A percentile compares a stretch with the other conserved stretches of the same genome.
phyloP scores from a whole-genome alignment of 1,140 invertebrate genomes.

The Leptinotarsa texana region DNA sequence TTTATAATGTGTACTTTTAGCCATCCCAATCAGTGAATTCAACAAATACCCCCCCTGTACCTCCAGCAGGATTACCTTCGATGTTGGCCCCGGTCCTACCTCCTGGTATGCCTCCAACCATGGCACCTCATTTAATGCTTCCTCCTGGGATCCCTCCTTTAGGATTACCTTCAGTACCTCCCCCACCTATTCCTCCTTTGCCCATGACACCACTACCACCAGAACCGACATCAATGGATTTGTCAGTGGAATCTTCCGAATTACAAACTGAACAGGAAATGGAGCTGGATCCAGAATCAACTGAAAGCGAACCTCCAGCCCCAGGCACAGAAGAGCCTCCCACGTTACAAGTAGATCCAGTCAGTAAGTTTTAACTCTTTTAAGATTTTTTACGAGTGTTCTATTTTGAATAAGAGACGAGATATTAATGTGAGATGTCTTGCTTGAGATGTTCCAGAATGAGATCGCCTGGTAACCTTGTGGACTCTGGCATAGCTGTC shows the following conservation, averaged over 20 bases:
- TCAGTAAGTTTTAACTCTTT: slow-evolving; percentile 46
- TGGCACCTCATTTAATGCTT: slow-evolving; percentile 1
- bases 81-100: not conserved
- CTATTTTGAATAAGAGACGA: slow-evolving; percentile 40
- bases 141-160: slow-evolving; percentile 11
- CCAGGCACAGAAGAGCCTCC: slow-evolving; percentile 52
- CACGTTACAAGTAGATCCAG: slow-evolving; percentile 37
- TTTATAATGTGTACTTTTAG: slow-evolving; percentile 9
- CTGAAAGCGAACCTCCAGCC: slow-evolving; percentile 46
- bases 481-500: slow-evolving; percentile 45
- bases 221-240: not conserved
- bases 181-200: slow-evolving; percentile 13
- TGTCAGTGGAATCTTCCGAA: not conserved
- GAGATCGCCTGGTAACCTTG: slow-evolving; percentile 50
- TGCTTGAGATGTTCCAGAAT: slow-evolving; percentile 58
- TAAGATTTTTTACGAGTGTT: slow-evolving; percentile 33
- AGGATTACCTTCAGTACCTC: slow-evolving; percentile 6
- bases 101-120: slow-evolving; percentile 16
- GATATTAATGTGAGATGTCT: slow-evolving; percentile 53
- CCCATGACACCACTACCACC: slow-evolving; percentile 11
- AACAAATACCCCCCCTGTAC: not conserved
- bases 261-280: slow-evolving; percentile 13
- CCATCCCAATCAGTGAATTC: slow-evolving; percentile 14
- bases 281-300: not conserved
- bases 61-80: not conserved